A percentile compares a stretch with the other conserved stretches of the same genome.
Conservation (phyloP, 2,113 vertebrate species). For the Empidonax traillii region DNA sequence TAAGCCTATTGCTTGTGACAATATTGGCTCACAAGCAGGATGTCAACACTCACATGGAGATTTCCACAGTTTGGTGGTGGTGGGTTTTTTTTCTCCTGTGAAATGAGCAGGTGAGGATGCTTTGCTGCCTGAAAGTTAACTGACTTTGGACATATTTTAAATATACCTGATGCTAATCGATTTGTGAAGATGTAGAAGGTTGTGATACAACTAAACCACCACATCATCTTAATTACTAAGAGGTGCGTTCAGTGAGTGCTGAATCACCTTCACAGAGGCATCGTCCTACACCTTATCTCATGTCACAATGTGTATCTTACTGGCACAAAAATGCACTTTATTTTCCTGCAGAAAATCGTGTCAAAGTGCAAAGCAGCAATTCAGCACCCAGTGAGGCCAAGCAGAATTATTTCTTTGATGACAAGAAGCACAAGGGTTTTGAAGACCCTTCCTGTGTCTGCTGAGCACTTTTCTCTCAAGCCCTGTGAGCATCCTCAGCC, state of each 20-base stretch:
- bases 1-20: slow-evolving; percentile 11
- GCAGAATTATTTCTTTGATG: not conserved
- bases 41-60: not conserved
- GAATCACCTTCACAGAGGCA: not conserved
- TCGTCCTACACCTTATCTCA: not conserved
- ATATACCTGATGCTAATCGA: not conserved
- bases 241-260: not conserved
- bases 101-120: not conserved
- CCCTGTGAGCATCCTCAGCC: not conserved
- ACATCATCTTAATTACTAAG: not conserved
- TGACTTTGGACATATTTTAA: not conserved
- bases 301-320: not conserved
- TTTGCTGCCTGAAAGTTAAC: not conserved
- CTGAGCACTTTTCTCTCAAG: not conserved
- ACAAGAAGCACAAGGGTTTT: not conserved
- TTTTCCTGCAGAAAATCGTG: not conserved
- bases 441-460: not conserved
- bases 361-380: not conserved
- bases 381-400: not conserved
- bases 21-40: slow-evolving; percentile 25
- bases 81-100: not conserved
- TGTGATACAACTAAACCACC: not conserved
- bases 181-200: not conserved
- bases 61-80: not conserved
- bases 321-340: not conserved